phyloP scores from a whole-genome alignment of 2,113 vertebrate genomes.

The Amblyornis subalaris region DNA sequence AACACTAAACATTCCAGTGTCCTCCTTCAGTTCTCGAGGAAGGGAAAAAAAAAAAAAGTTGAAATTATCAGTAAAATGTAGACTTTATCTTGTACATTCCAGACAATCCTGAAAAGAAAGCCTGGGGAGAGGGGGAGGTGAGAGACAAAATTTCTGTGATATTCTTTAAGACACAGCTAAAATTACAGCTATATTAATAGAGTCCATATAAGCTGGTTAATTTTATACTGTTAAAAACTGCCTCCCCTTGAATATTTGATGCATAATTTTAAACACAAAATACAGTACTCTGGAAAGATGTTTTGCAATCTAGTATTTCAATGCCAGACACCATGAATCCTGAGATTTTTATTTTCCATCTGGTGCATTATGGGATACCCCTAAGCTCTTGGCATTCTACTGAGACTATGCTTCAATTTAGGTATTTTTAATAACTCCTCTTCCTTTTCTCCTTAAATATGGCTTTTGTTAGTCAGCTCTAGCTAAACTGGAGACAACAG shows the following conservation, averaged over 20 bases:
- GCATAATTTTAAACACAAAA: background rate
- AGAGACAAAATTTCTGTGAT: background rate
- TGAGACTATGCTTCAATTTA: slow-evolving; percentile 20
- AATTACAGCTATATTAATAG: background rate
- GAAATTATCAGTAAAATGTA: background rate
- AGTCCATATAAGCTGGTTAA: background rate
- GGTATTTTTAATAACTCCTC: background rate
- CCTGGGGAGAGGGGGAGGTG: fast-evolving
- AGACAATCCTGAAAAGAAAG: background rate
- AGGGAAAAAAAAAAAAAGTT: fast-evolving
- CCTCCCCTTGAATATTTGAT: background rate
- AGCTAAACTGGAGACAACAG: slow-evolving; percentile 18
- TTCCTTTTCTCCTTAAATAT: slow-evolving; percentile 8
- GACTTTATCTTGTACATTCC: background rate
- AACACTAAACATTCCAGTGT: background rate
- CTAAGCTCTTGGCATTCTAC: background rate
- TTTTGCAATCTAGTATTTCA: background rate
- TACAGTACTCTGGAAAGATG: background rate
- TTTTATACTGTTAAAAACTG: background rate
- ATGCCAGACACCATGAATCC: background rate
- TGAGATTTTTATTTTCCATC: background rate
- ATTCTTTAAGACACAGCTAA: background rate
- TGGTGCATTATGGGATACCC: background rate
- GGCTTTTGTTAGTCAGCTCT: slow-evolving; percentile 5
- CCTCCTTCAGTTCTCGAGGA: background rate